Evolutionary conservation across 2,888 invertebrate genomes (phyloP), one percentile per base, ranked within the genome.

Genomic region (Blomia tropicalis): DNA sequence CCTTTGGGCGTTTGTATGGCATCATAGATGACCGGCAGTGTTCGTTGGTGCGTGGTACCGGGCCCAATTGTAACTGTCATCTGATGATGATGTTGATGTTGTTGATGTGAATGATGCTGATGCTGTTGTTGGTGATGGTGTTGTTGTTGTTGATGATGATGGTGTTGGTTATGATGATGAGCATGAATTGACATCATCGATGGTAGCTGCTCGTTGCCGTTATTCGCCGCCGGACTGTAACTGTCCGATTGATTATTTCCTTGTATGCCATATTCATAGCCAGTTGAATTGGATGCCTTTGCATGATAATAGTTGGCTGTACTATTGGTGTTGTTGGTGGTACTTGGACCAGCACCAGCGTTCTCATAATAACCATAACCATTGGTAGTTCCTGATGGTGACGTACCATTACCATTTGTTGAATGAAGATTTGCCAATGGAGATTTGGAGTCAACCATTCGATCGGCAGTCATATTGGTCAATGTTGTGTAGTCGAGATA

Each of bases 401-500:
- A 7, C 7, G 5, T 27, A 19, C 5, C 11, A 19, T 27, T 47
- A 7, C 22, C 11, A n/a, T 22, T 27, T 7, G 27, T 47, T 7
- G 11, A 14, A 11, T 7, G 11, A 47, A 14, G 5, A n/a, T n/a
- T 27, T 11, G 27, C 51, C 51, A 47, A 11, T 25, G 51, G 51
- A 22, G 51, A 47, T n/a, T 47, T 47, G 7, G 51, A 47, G 5
- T 47, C 51, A 19, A 11, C n/a, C 11, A 47, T 7, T 25, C 51
- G 51, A n/a, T 47, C 51, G 11, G 51, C 7, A 11, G 23, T 47
- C 51, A 47, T 47, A n/a, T 47, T 47, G 7, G 51, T 47, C 23
- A 47, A 27, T 22, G 51, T 47, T 7, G 51, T 47, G 51, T 47
- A 47, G 51, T 47, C 51, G 11, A 47, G 51, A n/a, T 47, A 47